Evolutionary conservation across 2,888 invertebrate genomes (phyloP).

Genomic region (Conistra vaccinii): DNA sequence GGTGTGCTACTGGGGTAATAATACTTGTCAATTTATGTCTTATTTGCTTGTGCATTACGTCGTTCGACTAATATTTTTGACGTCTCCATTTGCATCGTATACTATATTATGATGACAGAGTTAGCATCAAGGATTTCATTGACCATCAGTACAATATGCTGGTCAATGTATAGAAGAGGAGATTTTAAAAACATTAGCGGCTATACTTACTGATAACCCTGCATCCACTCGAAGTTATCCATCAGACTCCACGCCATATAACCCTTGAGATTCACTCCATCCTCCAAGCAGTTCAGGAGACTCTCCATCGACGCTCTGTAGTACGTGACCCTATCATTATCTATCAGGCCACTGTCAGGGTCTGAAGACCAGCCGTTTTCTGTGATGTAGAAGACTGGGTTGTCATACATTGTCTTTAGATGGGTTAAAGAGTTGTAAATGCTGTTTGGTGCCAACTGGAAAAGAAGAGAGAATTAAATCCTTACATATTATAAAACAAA

Average conservation of each 20-base stretch:
- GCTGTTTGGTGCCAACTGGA: slow-evolving; percentile 90
- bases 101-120: background rate
- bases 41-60: background rate
- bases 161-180: background rate
- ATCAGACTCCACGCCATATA: slow-evolving; percentile 92
- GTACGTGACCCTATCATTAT: slow-evolving; percentile 85
- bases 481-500: too few relatives aligned
- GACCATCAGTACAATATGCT: too few relatives aligned
- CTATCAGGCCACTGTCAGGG: slow-evolving; percentile 76
- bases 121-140: background rate
- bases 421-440: slow-evolving; percentile 89
- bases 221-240: slow-evolving; percentile 93
- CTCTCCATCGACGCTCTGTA: slow-evolving; percentile 84
- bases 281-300: slow-evolving; percentile 83
- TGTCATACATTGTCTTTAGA: slow-evolving; percentile 85
- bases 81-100: background rate
- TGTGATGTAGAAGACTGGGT: slow-evolving; percentile 90
- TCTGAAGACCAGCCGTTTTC: slow-evolving; percentile 91
- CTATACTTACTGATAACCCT: slow-evolving; percentile 76
- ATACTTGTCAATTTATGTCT: too few relatives aligned
- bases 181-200: background rate
- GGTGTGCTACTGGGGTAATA: too few relatives aligned
- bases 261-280: slow-evolving; percentile 81
- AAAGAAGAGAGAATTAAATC: background rate
- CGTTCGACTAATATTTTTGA: background rate